Base-by-base conservation (phyloP, 2,888 invertebrate genomes). In the Hypena proboscidalis region DNA sequence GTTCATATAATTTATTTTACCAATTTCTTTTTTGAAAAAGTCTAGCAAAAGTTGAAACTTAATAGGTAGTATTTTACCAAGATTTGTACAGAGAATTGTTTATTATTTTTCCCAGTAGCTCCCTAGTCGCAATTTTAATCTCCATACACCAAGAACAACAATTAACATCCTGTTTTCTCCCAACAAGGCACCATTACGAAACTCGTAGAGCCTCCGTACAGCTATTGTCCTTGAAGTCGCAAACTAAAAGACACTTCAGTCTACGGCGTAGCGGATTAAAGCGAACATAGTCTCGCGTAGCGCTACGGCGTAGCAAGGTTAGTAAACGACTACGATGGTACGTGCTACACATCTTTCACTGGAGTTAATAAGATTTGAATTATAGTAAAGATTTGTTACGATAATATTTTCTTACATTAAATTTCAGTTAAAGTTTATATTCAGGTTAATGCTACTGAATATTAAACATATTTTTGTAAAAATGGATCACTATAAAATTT, bases 291-390 rank as follows among this genome's bases (percentile, higher is more conserved):
- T 25, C 30, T 33, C 39, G 27, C 41, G 30, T 47, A 15, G 47
- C 14, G 31, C 44, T 56, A 53, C 61, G 44, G 9, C 61, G 53
- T 64, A 61, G 60, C 56, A 32, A 38, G 34, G 37, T 44, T 52
- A 20, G 22, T 27, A 22, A 27, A 41, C 20, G 40, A 37, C 57
- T 60, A 52, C 46, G 34, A 4, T n/a, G 21, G 43, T 59, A 54
- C 44, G 44, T 30, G 49, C 37, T 38, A 44, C 38, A 29, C 11
- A 9, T 11, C 20, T 6, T 9, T 15, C 11, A 9, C 3, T 27
- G 10, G 13, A 32, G 13, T 9, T 32, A 29, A 8, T 17, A 23
- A 23, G 23, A 9, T 10, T 1, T 25, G 10, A 32, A n/a, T n/a
- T n/a, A n/a, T n/a, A n/a, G n/a, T n/a, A n/a, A n/a, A n/a, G n/a